Evolutionary conservation across 2,888 invertebrate genomes (phyloP).

Genomic region (Autographa pulchrina): DNA sequence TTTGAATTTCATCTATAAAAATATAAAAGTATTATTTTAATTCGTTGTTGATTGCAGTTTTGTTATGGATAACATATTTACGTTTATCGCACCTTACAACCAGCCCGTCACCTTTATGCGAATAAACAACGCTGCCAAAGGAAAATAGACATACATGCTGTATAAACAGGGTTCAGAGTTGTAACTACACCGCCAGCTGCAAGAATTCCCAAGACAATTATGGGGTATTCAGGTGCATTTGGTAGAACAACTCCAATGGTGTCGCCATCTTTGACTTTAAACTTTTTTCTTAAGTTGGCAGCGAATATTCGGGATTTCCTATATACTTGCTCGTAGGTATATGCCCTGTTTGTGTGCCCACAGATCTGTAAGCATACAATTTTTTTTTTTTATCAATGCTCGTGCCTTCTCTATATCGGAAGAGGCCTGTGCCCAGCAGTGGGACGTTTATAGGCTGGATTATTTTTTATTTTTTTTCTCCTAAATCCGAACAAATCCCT

Average conservation of each 20-base stretch:
- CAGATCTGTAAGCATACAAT: constrained; percentile 89
- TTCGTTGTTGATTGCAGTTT: too few relatives aligned
- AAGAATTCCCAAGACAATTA: constrained; percentile 89
- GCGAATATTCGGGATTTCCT: constrained; percentile 89
- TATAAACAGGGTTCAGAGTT: constrained; percentile 92
- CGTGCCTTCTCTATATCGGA: too few relatives aligned
- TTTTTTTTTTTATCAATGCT: too few relatives aligned
- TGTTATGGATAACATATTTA: too few relatives aligned
- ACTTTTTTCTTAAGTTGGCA: constrained; percentile 89
- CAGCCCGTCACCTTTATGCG: not conserved
- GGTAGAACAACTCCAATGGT: constrained; percentile 91
- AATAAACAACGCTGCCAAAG: not conserved
- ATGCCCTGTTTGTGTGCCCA: constrained; percentile 90
- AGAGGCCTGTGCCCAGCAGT: too few relatives aligned
- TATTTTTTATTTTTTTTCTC: too few relatives aligned
- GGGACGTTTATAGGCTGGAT: too few relatives aligned
- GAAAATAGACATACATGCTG: constrained; percentile 80
- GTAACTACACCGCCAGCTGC: constrained; percentile 91
- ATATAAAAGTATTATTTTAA: not conserved
- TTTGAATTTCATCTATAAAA: constrained; percentile 91
- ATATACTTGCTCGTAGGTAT: constrained; percentile 91
- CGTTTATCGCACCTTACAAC: not conserved
- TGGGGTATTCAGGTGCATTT: constrained; percentile 92
- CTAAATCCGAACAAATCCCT: too few relatives aligned
- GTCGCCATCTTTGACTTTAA: constrained; percentile 90